Percentiles rank a stretch among this genome's conserved stretches.
Evolutionary conservation across 1,140 invertebrate species (phyloP).

Genomic region (Drosophila bipectinata): DNA sequence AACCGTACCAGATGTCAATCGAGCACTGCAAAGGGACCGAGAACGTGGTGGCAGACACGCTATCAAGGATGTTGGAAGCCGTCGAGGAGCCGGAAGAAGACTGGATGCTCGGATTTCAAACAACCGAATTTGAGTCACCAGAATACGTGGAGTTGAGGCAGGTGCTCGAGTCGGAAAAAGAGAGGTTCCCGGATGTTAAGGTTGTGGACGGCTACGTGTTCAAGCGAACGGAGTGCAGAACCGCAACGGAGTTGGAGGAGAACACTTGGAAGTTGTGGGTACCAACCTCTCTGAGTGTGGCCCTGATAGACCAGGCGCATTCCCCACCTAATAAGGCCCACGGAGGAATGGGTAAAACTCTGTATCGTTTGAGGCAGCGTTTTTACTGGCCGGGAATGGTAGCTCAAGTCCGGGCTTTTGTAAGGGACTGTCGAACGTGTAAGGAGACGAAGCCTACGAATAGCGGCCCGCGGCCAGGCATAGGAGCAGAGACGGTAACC

Average conservation of each 20-base stretch:
- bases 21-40: conserved; percentile 7
- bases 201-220: neutral
- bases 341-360: too few relatives aligned
- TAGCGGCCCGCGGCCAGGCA: too few relatives aligned
- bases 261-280: conserved; percentile 1
- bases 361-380: neutral
- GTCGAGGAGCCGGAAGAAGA: neutral
- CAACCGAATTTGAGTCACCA: neutral
- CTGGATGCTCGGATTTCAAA: conserved; percentile 11
- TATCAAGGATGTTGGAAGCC: neutral
- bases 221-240: neutral
- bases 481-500: too few relatives aligned
- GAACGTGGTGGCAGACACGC: conserved; percentile 3
- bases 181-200: neutral
- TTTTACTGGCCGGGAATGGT: conserved; percentile 13
- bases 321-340: too few relatives aligned
- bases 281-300: too few relatives aligned
- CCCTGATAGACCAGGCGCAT: too few relatives aligned
- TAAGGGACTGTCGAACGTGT: too few relatives aligned
- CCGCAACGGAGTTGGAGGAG: neutral
- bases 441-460: neutral
- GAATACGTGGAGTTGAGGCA: neutral
- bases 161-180: neutral
- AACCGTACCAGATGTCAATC: neutral
- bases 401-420: neutral